Percentiles rank a stretch among this genome's conserved stretches.
Conservation (phyloP, 2,113 vertebrate genomes). For the Notiomystis cincta region DNA sequence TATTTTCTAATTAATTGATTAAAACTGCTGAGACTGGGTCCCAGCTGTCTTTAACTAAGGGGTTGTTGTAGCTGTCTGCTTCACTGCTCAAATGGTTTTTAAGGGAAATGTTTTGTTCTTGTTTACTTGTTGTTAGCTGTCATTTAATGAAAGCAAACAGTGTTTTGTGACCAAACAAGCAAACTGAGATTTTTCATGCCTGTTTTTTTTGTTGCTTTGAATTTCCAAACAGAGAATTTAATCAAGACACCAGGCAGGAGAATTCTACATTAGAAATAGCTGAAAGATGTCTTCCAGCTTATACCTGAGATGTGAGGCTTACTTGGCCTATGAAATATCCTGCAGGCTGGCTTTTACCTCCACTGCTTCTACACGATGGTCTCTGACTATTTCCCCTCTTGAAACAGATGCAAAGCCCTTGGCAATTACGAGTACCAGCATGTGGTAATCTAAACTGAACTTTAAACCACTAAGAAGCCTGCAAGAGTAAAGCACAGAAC, state of each 20-base stretch:
- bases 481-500: neutral
- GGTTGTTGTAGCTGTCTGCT: neutral
- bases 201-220: neutral
- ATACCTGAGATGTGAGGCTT: neutral
- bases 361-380: neutral
- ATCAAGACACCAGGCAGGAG: neutral
- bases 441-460: neutral
- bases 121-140: neutral
- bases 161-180: neutral
- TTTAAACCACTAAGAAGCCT: neutral
- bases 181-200: neutral
- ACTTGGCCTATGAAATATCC: neutral
- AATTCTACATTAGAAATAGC: neutral
- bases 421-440: neutral
- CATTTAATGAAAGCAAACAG: neutral
- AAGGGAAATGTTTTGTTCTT: neutral
- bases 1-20: conserved; percentile 14
- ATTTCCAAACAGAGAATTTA: neutral
- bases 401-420: neutral
- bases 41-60: neutral
- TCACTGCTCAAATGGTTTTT: conserved; percentile 1
- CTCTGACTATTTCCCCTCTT: neutral
- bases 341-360: neutral
- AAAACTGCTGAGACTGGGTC: neutral
- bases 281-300: neutral